Conservation (phyloP, 2,797 vertebrate species). For the Lerista edwardsae region DNA sequence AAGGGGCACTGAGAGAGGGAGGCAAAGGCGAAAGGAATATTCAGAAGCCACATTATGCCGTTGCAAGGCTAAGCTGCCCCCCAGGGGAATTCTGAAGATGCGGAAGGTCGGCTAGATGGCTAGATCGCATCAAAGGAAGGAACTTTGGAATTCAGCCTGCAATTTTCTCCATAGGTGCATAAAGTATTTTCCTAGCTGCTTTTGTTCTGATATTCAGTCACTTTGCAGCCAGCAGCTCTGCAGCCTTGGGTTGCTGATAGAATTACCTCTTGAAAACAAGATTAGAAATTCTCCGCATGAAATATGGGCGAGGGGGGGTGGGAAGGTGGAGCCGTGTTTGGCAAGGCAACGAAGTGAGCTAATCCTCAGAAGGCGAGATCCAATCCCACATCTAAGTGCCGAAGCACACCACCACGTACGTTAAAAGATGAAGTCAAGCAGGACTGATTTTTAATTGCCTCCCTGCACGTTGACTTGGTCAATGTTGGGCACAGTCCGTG, state of each 20-base stretch:
- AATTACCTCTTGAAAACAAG: conserved; percentile 60
- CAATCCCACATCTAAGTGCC: neutral
- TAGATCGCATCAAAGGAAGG: conserved; percentile 35
- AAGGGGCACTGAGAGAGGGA: conserved; percentile 4
- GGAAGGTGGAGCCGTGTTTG: neutral
- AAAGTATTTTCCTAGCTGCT: conserved; percentile 50
- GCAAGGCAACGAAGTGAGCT: conserved; percentile 1
- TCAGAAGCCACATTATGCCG: conserved; percentile 35
- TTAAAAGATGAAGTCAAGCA: neutral
- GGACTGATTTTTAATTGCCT: neutral
- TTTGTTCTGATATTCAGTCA: conserved; percentile 54
- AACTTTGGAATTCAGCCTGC: conserved; percentile 43
- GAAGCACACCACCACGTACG: neutral
- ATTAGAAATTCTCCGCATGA: conserved; percentile 57
- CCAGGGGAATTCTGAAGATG: conserved; percentile 39
- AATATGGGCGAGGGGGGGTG: neutral
- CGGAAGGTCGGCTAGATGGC: conserved; percentile 26
- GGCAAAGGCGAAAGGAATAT: conserved; percentile 56
- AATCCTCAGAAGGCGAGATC: neutral
- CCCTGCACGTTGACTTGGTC: neutral
- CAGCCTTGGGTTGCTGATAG: conserved; percentile 49
- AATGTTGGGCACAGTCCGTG: neutral
- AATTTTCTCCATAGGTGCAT: conserved; percentile 51
- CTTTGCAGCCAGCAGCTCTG: conserved; percentile 9
- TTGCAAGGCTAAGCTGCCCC: conserved; percentile 35